phyloP scores from a whole-genome alignment of 2,888 invertebrate species.

The Sturmia bella region DNA sequence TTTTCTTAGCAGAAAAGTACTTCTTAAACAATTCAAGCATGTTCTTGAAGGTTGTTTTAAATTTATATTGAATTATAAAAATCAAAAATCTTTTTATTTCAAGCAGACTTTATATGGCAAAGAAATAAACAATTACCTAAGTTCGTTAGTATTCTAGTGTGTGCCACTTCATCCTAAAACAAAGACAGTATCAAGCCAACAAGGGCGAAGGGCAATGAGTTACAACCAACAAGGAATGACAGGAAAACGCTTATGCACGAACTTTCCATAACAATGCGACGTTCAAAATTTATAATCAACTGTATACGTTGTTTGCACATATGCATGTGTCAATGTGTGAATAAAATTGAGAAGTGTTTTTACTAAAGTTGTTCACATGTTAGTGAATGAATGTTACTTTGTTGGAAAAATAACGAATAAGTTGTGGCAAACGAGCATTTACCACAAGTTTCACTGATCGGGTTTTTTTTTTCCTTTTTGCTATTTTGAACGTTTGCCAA shows the following conservation, averaged over 20 bases:
- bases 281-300: slow-evolving; percentile 64
- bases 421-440: slow-evolving; percentile 64
- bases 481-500: slow-evolving; percentile 16
- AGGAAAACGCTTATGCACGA: slow-evolving; percentile 55
- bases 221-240: slow-evolving; percentile 34
- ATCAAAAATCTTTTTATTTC: background rate
- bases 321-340: background rate
- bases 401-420: slow-evolving; percentile 59
- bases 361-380: slow-evolving; percentile 23
- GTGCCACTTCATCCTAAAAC: slow-evolving; percentile 9
- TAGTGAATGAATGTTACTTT: slow-evolving; percentile 32
- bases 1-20: background rate
- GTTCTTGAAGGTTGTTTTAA: background rate
- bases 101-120: background rate
- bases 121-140: background rate
- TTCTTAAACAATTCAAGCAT: too few relatives aligned
- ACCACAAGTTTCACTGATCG: slow-evolving; percentile 33
- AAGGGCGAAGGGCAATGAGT: background rate
- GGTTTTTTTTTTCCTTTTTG: slow-evolving; percentile 21
- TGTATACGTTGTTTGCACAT: background rate
- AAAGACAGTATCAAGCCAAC: background rate
- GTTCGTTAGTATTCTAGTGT: background rate
- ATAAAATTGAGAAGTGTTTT: slow-evolving; percentile 29
- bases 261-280: slow-evolving; percentile 56
- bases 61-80: background rate